Conservation (phyloP, 2,797 vertebrate species). For the Echiichthys vipera region DNA sequence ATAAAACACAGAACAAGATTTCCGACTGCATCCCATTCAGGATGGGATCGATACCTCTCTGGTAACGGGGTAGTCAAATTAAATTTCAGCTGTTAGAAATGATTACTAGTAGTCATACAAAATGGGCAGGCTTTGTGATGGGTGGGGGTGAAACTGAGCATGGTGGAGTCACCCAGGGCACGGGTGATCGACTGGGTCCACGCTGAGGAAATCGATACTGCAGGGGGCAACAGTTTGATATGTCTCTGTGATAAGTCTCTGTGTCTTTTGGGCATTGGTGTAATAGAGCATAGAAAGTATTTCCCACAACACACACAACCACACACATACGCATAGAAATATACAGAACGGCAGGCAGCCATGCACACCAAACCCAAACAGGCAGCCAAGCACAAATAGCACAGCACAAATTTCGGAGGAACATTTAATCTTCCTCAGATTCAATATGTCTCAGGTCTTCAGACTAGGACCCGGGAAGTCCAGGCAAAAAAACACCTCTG, state of each 20-base stretch:
- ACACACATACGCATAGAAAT: slow-evolving; percentile 22
- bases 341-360: slow-evolving; percentile 59
- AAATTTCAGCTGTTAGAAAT: slow-evolving; percentile 84
- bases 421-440: slow-evolving; percentile 80
- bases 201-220: slow-evolving; percentile 75
- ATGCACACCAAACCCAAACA: slow-evolving; percentile 66
- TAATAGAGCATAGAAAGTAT: slow-evolving; percentile 67
- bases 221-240: slow-evolving; percentile 79
- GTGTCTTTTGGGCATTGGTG: slow-evolving; percentile 65
- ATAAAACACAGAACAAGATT: slow-evolving; percentile 73
- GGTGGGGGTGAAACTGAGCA: slow-evolving; percentile 70
- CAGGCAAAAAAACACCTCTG: slow-evolving; percentile 55
- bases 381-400: slow-evolving; percentile 66
- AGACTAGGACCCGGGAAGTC: slow-evolving; percentile 61
- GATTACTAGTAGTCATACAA: slow-evolving; percentile 80
- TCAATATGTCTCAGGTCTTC: slow-evolving; percentile 77
- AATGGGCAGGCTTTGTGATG: slow-evolving; percentile 74
- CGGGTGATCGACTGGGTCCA: slow-evolving; percentile 75
- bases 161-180: slow-evolving; percentile 70
- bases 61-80: slow-evolving; percentile 82
- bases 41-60: slow-evolving; percentile 80
- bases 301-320: slow-evolving; percentile 49
- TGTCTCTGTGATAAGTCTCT: slow-evolving; percentile 78
- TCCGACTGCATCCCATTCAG: slow-evolving; percentile 55
- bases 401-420: slow-evolving; percentile 66